Evolutionary conservation across 1,140 invertebrate genomes (phyloP), one percentile per base, ranked within the genome.

Genomic region (Drosophila pruinosa): DNA sequence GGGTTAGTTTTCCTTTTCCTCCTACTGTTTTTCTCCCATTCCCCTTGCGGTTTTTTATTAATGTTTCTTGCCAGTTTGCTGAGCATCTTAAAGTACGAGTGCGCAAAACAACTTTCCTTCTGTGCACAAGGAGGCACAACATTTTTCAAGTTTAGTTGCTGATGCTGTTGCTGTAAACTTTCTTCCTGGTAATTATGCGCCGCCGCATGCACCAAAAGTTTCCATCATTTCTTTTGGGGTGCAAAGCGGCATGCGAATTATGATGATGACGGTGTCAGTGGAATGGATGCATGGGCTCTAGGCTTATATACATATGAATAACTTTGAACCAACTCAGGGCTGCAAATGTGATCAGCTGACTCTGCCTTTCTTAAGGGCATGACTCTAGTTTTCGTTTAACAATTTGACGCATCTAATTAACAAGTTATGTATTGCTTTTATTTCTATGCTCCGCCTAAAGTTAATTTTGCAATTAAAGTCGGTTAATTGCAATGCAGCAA

Each of bases 141-240:
- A 67, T 78, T 77, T 78, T 81, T 81, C 59, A 76, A 82, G 78
- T 69, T 58, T 78, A 65, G 62, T 61, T 52, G 43, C 5, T 47
- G 65, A 28, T 34, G 31, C 31, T 56, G 52, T 21, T 41, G 39
- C 14, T 1, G 8, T 24, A 28, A 77, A 86, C 56, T 77, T 85
- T 83, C 28, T 53, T 68, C 36, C 45, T 73, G 78, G 64, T 88
- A 86, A 86, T 86, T 86, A 86, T 88, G 77, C 52, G 61, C 14
- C 39, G 56, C 62, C 76, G 64, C 77, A 73, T 71, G 63, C 69
- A 69, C 36, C n/a, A 67, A 68, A 75, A 63, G 36, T 56, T 72
- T 74, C 39, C 53, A 36, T 52, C 72, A 34, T 22, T 38, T 56
- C 39, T 43, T 61, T 61, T 68, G 28, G 36, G 38, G 58, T 57